Evolutionary conservation across 2,888 invertebrate species (phyloP), one percentile per base, ranked within the genome.

Genomic region (Tridacna gigas): DNA sequence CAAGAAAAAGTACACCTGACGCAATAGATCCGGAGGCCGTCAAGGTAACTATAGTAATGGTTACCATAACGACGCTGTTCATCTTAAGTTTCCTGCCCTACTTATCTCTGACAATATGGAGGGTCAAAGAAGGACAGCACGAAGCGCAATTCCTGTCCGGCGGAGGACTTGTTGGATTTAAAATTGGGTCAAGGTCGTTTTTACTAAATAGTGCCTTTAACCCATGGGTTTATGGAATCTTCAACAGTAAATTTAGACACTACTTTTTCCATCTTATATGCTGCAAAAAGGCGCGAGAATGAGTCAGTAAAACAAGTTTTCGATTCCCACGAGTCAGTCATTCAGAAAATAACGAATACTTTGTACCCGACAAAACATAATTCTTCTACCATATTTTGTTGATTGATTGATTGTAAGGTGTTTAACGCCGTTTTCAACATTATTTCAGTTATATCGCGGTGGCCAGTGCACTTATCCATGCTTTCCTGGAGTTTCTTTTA

Each of bases 21-120:
- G 20, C 18, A 15, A 56, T 56, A 56, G 67, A 67, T 51, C 73
- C 45, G 18, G 85, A 82, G 66, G 45, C 85, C 28, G 71, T 85
- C 60, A 79, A 77, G 63, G 73, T 85, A 0, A 85, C 85, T 0
- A 25, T 85, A 5, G 69, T 89, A 61, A 82, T 89, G 81, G 80
- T 89, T 12, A 61, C 84, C 0, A 79, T 89, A 3, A 83, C 88
- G n/a, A 67, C 79, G 13, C 76, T 89, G 4, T 89, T 88, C 63
- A 74, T 89, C 56, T 26, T 82, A 7, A 89, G 88, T 65, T 89
- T 84, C 74, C 75, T 89, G 20, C 89, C 89, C 0, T 86, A 88
- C 61, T 65, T 88, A 37, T 75, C 86, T 9, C 63, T 89, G 25
- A 76, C 77, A 0, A 66, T 83, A 22, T 83, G 83, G 83, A 45